Percentiles rank a stretch among this genome's conserved stretches.
These are phyloP conservation scores for Silurus meridionalis DNA, from an alignment of 2,113 vertebrate genomes.

Conservation along the genomic window DNA sequence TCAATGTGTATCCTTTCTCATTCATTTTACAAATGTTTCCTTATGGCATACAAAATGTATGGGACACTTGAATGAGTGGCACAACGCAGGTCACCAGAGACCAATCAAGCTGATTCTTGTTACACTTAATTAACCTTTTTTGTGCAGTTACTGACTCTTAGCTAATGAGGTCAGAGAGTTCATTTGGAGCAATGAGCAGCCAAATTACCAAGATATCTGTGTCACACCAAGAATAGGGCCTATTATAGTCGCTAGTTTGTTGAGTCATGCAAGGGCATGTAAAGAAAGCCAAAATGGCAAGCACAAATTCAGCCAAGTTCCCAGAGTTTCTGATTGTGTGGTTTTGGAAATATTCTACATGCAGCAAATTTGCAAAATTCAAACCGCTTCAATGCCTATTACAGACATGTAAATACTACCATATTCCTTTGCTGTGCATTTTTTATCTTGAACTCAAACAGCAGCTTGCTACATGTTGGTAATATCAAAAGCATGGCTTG, in stretches of 20 bases:
- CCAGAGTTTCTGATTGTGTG: neutral
- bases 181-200: conserved; percentile 15
- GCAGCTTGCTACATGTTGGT: neutral
- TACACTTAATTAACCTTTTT: conserved; percentile 29
- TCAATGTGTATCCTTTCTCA: conserved; percentile 54
- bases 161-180: conserved; percentile 5
- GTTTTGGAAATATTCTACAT: neutral
- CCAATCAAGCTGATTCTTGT: conserved; percentile 35
- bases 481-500: neutral
- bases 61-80: conserved; percentile 46
- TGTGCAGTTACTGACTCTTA: conserved; percentile 1
- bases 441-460: neutral
- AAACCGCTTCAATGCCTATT: neutral
- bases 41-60: conserved; percentile 70
- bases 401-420: neutral
- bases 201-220: conserved; percentile 8
- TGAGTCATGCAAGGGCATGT: conserved; percentile 11
- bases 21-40: conserved; percentile 69
- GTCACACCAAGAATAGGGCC: conserved; percentile 31
- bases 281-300: neutral
- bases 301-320: neutral
- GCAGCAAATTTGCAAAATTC: neutral
- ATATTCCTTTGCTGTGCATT: neutral
- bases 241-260: conserved; percentile 18
- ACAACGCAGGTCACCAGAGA: conserved; percentile 26